Conservation (phyloP, 2,797 vertebrate genomes). For the Sciurus carolinensis region DNA sequence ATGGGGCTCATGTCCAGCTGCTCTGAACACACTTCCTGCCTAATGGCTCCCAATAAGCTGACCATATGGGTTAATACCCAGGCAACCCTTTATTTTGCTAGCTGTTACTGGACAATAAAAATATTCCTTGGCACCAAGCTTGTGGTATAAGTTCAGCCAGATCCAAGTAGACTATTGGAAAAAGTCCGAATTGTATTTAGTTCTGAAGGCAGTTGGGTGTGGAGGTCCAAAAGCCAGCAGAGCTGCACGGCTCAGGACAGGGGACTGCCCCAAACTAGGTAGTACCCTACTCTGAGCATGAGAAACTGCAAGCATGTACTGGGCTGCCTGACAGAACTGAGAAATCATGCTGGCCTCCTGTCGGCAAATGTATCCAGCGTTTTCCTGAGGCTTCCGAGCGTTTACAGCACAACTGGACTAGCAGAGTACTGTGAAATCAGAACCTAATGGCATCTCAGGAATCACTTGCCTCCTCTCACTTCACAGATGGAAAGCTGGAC, state of each 20-base stretch:
- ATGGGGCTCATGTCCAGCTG: constrained; percentile 82
- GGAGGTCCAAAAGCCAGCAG: neutral
- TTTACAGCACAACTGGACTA: neutral
- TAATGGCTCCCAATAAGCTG: constrained; percentile 70
- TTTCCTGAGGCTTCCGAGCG: neutral
- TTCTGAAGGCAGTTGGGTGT: neutral
- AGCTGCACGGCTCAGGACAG: too few species aligned
- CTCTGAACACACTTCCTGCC: constrained; percentile 67
- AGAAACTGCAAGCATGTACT: neutral
- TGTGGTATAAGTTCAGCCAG: neutral
- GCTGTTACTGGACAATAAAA: constrained; percentile 54
- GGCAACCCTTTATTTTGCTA: constrained; percentile 43
- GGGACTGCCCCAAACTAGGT: neutral
- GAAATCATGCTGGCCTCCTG: neutral
- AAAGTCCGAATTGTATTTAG: neutral
- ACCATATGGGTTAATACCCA: constrained; percentile 71
- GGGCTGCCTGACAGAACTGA: rapidly evolving
- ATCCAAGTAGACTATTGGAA: neutral
- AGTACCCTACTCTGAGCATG: rapidly evolving
- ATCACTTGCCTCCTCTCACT: neutral
- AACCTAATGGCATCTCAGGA: neutral
- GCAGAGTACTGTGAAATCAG: neutral
- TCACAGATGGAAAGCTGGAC: neutral
- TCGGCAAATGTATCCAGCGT: neutral
- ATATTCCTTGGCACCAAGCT: neutral